Evolutionary conservation across 2,888 invertebrate genomes (phyloP).

Genomic region (Ectemnius continuus): DNA sequence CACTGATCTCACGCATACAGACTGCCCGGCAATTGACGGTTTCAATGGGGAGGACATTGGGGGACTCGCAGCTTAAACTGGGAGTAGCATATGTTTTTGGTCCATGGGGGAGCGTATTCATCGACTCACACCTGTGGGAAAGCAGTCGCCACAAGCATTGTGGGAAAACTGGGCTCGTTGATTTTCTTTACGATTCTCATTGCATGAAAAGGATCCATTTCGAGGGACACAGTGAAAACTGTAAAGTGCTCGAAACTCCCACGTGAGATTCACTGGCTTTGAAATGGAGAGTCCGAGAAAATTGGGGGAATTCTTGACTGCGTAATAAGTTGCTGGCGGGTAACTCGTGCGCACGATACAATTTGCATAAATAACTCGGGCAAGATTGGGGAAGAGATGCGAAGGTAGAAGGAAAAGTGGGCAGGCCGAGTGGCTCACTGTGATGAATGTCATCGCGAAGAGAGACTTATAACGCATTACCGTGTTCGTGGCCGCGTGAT

Average conservation of each 20-base stretch:
- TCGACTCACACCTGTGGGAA: slow-evolving; percentile 57
- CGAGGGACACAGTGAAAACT: no score
- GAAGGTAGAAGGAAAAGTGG: slow-evolving; percentile 32
- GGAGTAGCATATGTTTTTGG: slow-evolving; percentile 48
- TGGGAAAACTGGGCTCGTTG: slow-evolving; percentile 46
- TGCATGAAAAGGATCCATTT: slow-evolving; percentile 1
- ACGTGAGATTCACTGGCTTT: neutral
- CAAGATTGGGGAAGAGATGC: neutral
- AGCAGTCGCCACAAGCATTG: slow-evolving; percentile 17
- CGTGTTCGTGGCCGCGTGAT: slow-evolving; percentile 53
- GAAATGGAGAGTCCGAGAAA: slow-evolving; percentile 38
- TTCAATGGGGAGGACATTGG: slow-evolving; percentile 9
- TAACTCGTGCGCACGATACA: slow-evolving; percentile 23
- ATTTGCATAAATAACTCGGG: slow-evolving; percentile 41
- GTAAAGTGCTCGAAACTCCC: neutral
- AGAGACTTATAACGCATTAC: slow-evolving; percentile 56
- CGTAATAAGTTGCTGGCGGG: neutral
- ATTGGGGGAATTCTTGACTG: neutral
- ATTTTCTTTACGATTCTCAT: slow-evolving; percentile 32
- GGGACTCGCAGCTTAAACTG: slow-evolving; percentile 6
- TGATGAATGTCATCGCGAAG: slow-evolving; percentile 54
- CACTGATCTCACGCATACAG: slow-evolving; percentile 8
- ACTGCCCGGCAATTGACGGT: slow-evolving; percentile 15
- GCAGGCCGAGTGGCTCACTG: slow-evolving; percentile 47
- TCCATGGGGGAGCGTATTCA: slow-evolving; percentile 44